Base-by-base conservation (phyloP, 2,797 vertebrate species). In the Peromyscus attwateri region DNA sequence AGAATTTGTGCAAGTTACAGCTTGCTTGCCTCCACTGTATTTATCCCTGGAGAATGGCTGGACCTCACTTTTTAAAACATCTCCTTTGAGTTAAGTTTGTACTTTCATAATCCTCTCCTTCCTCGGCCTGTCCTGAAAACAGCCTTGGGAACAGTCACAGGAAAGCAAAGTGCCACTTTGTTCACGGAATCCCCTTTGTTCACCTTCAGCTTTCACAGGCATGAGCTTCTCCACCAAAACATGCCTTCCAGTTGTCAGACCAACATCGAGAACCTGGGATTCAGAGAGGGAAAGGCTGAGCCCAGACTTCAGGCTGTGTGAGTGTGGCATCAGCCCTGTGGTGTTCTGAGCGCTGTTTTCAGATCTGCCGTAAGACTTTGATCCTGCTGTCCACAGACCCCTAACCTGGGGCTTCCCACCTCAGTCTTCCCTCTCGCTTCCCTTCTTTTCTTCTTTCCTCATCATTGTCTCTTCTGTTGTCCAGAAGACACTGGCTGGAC, bases 1-100 rank as follows among this genome's bases (percentile, higher is more conserved):
- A 95, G 66, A 89, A 71, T 85, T 85, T 89, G 92, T 94, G 64
- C 88, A 95, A 92, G 92, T 73, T 62, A 1, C 57, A 75, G 43
- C 96, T 87, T 93, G 81, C 90, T 94, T 60, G 87, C 12, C 60
- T 94, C 76, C 40, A 25, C 34, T 37, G 55, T 60, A 88, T 81
- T 87, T 90, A 77, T 91, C 40, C 37, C 57, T 49, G 6, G 25
- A 91, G 43, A 96, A 89, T 64, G 89, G 70, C 12, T 68, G 17
- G 46, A 52, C 40, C 64, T 93, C 87, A 8, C 46, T 83, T 76
- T 64, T 83, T 92, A 40, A 3, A 79, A 87, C 90, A 79, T 57
- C 64, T 62, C 71, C 81, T 91, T 55, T n/a, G 17, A 92, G 49
- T 64, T 73, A 49, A 94, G 34, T 1, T 55, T 94, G 25, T 79